These are phyloP conservation scores for Nephrotoma flavescens DNA, from an alignment of 2,888 invertebrate genomes.

Conservation along the genomic window DNA sequence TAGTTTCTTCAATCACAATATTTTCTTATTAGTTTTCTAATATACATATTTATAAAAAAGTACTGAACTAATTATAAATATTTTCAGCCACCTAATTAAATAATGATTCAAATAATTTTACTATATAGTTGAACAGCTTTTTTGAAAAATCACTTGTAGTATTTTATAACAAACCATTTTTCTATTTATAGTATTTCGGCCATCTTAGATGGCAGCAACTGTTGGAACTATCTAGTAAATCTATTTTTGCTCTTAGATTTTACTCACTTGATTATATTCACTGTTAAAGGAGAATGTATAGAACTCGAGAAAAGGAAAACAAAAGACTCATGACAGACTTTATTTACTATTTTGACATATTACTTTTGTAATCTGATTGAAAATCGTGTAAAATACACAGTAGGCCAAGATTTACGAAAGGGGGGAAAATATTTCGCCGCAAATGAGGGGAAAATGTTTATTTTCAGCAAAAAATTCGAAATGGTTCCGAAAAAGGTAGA, in stretches of 20 bases:
- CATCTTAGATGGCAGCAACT: neutral
- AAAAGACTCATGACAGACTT: too few relatives aligned
- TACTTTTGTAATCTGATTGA: too few relatives aligned
- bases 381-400: too few relatives aligned
- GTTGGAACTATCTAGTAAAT: neutral
- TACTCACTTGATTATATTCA: too few relatives aligned
- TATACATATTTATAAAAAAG: slow-evolving; percentile 14
- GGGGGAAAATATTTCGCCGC: too few relatives aligned
- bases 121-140: neutral
- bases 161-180: neutral
- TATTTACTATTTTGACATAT: too few relatives aligned
- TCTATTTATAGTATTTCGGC: neutral
- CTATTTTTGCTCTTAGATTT: neutral
- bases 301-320: too few relatives aligned
- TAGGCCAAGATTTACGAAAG: too few relatives aligned
- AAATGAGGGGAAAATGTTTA: too few relatives aligned
- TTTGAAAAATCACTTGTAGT: neutral
- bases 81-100: neutral
- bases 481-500: too few relatives aligned
- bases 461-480: too few relatives aligned
- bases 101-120: slow-evolving; percentile 3
- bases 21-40: slow-evolving; percentile 9
- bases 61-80: slow-evolving; percentile 4
- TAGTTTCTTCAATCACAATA: slow-evolving; percentile 11
- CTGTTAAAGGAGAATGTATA: too few relatives aligned